Conservation (phyloP, 2,113 vertebrate genomes). For the Anhinga anhinga region DNA sequence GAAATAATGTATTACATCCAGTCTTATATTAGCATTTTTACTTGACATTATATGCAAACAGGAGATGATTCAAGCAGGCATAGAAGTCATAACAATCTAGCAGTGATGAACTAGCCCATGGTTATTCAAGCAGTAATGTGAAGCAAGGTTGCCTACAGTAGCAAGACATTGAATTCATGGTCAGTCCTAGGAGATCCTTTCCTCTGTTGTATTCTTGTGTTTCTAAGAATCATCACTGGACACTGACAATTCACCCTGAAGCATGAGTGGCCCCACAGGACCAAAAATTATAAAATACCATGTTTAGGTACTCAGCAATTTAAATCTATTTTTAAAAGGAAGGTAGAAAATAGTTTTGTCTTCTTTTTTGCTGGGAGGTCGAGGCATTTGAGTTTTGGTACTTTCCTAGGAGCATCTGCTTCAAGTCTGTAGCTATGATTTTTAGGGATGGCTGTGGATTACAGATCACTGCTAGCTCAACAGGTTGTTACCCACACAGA, state of each 20-base stretch:
- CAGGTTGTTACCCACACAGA: neutral
- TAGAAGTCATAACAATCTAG: neutral
- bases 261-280: neutral
- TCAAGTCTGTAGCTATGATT: neutral
- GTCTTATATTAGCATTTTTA: neutral
- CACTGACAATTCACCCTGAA: neutral
- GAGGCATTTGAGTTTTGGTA: neutral
- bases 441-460: neutral
- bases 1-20: neutral
- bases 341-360: neutral
- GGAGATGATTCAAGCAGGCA: neutral
- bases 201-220: neutral
- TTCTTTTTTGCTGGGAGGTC: neutral
- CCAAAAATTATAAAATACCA: neutral
- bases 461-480: neutral
- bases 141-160: neutral
- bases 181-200: neutral
- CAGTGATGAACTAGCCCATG: neutral
- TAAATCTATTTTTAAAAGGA: neutral
- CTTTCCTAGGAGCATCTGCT: neutral
- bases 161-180: neutral
- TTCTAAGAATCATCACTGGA: neutral
- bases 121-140: neutral
- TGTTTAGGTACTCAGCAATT: neutral
- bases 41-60: neutral